Percentiles rank a stretch among this genome's conserved stretches.
Conservation (phyloP, 2,888 invertebrate species). For the Matsumyia berberina region DNA sequence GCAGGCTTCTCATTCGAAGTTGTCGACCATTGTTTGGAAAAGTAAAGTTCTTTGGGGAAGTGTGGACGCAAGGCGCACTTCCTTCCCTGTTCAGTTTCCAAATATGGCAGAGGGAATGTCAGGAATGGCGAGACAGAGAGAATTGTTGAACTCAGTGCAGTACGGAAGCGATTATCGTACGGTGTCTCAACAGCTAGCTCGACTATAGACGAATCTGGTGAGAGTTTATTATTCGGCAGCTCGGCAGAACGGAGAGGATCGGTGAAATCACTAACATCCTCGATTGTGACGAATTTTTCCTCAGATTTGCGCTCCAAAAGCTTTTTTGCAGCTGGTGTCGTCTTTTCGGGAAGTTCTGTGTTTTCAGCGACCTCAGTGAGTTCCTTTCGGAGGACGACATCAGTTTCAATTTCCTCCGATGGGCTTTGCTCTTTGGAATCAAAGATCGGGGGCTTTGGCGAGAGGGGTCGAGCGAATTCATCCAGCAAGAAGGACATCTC, state of each 20-base stretch:
- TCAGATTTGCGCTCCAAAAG: slow-evolving; percentile 81
- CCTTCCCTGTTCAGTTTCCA: slow-evolving; percentile 93
- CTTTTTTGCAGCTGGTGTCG: slow-evolving; percentile 59
- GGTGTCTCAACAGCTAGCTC: slow-evolving; percentile 85
- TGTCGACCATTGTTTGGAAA: slow-evolving; percentile 87
- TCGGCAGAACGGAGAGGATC: slow-evolving; percentile 90
- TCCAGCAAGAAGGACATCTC: slow-evolving; percentile 96
- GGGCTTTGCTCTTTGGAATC: slow-evolving; percentile 84
- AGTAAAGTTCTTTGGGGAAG: slow-evolving; percentile 90
- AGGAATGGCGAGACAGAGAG: slow-evolving; percentile 95
- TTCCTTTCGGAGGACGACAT: slow-evolving; percentile 70
- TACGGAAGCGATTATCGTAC: slow-evolving; percentile 88
- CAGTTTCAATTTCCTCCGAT: slow-evolving; percentile 76
- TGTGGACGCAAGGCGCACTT: slow-evolving; percentile 89
- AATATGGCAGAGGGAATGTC: slow-evolving; percentile 92
- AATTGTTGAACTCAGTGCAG: slow-evolving; percentile 89
- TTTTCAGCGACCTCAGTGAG: slow-evolving; percentile 43
- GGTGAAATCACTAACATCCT: slow-evolving; percentile 88
- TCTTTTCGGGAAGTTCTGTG: slow-evolving; percentile 43
- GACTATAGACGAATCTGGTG: slow-evolving; percentile 81
- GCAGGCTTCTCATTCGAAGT: slow-evolving; percentile 78
- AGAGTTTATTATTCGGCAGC: slow-evolving; percentile 82
- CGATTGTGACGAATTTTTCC: slow-evolving; percentile 86
- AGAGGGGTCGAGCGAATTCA: slow-evolving; percentile 91
- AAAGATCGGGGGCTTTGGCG: slow-evolving; percentile 85